Percentiles rank a stretch among this genome's conserved stretches.
Conservation (phyloP, 2,113 vertebrate species). For the Pristiophorus japonicus region DNA sequence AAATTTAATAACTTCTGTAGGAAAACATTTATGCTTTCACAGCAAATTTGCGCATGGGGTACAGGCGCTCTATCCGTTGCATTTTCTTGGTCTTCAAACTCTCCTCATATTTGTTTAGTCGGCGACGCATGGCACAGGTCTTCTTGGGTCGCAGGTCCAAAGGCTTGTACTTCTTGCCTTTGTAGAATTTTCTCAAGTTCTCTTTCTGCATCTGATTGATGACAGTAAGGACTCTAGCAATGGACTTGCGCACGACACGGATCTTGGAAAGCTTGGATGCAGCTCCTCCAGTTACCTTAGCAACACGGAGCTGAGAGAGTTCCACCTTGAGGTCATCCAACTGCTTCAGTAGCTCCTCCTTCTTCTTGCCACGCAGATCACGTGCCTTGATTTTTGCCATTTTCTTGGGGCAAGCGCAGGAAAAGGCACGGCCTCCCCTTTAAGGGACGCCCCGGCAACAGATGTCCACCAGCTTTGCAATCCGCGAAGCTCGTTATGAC, state of each 20-base stretch:
- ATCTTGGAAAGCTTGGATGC: constrained; percentile 97
- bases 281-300: constrained; percentile 92
- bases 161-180: constrained; percentile 98
- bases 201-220: constrained; percentile 99
- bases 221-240: constrained; percentile 89
- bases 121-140: constrained; percentile 85
- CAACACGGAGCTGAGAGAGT: constrained; percentile 89
- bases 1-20: not conserved
- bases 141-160: constrained; percentile 94
- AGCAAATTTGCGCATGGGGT: constrained; percentile 81
- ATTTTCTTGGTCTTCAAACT: constrained; percentile 88
- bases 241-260: constrained; percentile 93
- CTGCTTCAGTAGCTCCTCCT: constrained; percentile 94
- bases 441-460: too few relatives aligned
- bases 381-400: constrained; percentile 97
- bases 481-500: too few relatives aligned
- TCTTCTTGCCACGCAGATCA: constrained; percentile 94
- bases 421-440: too few relatives aligned
- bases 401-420: too few relatives aligned
- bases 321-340: constrained; percentile 94
- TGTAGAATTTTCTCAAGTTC: constrained; percentile 96
- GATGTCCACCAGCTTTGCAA: too few relatives aligned
- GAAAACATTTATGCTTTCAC: constrained; percentile 78
- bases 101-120: constrained; percentile 84
- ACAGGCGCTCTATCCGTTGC: constrained; percentile 83